Evolutionary conservation across 2,888 invertebrate species (phyloP), one percentile per base, ranked within the genome.

Genomic region (Euspilapteryx auroguttella): DNA sequence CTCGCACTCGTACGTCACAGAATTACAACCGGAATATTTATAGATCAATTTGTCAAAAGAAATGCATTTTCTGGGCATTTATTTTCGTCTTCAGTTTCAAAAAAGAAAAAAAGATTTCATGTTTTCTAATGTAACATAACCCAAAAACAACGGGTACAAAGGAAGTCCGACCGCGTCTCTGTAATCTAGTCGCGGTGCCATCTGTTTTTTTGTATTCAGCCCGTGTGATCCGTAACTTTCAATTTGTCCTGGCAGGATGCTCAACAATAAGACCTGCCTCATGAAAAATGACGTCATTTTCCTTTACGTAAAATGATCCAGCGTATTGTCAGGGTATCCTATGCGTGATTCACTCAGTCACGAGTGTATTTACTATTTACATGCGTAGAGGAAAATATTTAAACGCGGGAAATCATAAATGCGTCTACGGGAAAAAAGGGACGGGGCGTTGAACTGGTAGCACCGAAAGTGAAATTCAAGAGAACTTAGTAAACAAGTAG

Each of bases 281-380:
- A 37, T 51, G 51, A 57, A 47, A 54, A 49, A 62, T 55, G 43
- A 38, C 38, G 33, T 39, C 45, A 56, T 58, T 55, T 59, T 45
- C 57, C 51, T 53, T 37, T 40, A 45, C 45, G 53, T 55, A 54
- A 59, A 56, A 54, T 48, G 52, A 57, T 55, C 49, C 39, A 37
- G 38, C 37, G 41, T 54, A 51, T 55, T 59, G 55, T 55, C 45
- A 49, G n/a, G n/a, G n/a, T n/a, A n/a, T n/a, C n/a, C n/a, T n/a
- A n/a, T n/a, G n/a, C n/a, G n/a, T n/a, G 39, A 40, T 36, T 37
- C 45, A 49, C 50, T 54, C 47, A 58, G 47, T 50, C 44, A 47
- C 15, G 28, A 21, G 14, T 9, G 7, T 26, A 7, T 34, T 32
- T 32, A 30, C 28, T 59, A 50, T 58, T 54, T 55, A 49, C 50